Evolutionary conservation across 2,113 vertebrate genomes (phyloP).

Genomic region (Trematomus loennbergii): DNA sequence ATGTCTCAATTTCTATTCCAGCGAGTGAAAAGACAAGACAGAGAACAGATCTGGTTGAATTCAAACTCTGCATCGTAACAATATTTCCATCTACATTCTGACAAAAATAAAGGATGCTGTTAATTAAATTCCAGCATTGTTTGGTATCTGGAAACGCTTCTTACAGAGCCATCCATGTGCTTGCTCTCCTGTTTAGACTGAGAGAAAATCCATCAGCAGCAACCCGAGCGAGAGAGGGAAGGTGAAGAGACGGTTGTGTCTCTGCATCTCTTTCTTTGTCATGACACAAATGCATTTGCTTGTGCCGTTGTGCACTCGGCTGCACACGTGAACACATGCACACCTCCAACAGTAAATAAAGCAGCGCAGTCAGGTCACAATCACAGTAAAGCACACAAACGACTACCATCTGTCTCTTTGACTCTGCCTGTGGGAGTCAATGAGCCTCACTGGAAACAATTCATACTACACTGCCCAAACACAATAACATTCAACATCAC

Average conservation of each 20-base stretch:
- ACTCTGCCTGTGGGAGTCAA: conserved; percentile 66
- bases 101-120: conserved; percentile 33
- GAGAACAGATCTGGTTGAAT: not conserved
- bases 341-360: conserved; percentile 68
- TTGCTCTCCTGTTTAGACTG: conserved; percentile 50
- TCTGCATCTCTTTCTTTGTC: conserved; percentile 51
- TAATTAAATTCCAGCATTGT: conserved; percentile 26
- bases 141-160: conserved; percentile 23
- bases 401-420: conserved; percentile 74
- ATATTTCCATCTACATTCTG: not conserved
- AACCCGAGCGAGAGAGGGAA: conserved; percentile 20
- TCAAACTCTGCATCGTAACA: not conserved
- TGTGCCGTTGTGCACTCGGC: conserved; percentile 45
- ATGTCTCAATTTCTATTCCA: not conserved
- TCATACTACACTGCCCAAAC: conserved; percentile 67
- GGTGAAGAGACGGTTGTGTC: conserved; percentile 35
- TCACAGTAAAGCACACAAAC: conserved; percentile 73
- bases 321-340: conserved; percentile 16
- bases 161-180: conserved; percentile 30
- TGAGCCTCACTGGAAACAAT: conserved; percentile 67
- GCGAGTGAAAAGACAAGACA: not conserved
- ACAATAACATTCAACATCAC: conserved; percentile 58
- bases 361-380: conserved; percentile 71
- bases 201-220: conserved; percentile 56
- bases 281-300: conserved; percentile 65